phyloP scores from a whole-genome alignment of 2,888 invertebrate genomes.

The Bruchidius siliquastri region DNA sequence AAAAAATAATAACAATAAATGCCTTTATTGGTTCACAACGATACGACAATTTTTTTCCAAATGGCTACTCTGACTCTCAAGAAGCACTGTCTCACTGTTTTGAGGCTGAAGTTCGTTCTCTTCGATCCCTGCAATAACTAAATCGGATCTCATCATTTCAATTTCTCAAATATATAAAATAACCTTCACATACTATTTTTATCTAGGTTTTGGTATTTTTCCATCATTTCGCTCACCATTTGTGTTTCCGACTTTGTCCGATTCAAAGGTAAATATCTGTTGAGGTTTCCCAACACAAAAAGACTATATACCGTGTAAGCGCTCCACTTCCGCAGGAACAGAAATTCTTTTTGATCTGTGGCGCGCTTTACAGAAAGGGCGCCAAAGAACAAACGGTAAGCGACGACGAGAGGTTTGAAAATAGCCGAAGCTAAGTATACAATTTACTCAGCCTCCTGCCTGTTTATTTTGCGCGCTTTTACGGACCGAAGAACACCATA shows the following conservation, averaged over 20 bases:
- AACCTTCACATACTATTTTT: too few relatives aligned
- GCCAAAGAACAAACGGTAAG: not conserved
- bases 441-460: constrained; percentile 3
- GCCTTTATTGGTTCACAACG: too few relatives aligned
- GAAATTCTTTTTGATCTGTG: constrained; percentile 4
- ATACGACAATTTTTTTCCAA: too few relatives aligned
- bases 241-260: not conserved
- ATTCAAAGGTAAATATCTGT: not conserved
- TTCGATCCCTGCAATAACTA: too few relatives aligned
- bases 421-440: constrained; percentile 9
- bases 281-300: not conserved
- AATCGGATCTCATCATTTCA: too few relatives aligned
- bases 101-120: too few relatives aligned
- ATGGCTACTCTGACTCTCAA: too few relatives aligned
- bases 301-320: not conserved
- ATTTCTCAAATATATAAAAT: too few relatives aligned
- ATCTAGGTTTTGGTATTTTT: too few relatives aligned
- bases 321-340: not conserved
- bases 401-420: constrained; percentile 2
- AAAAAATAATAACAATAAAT: too few relatives aligned
- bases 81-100: too few relatives aligned
- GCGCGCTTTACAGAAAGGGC: not conserved
- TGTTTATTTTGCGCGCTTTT: constrained; percentile 8
- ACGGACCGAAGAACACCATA: constrained; percentile 5
- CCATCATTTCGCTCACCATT: too few relatives aligned